Evolutionary conservation across 2,888 invertebrate species (phyloP).

Genomic region (Nasonia oneida): DNA sequence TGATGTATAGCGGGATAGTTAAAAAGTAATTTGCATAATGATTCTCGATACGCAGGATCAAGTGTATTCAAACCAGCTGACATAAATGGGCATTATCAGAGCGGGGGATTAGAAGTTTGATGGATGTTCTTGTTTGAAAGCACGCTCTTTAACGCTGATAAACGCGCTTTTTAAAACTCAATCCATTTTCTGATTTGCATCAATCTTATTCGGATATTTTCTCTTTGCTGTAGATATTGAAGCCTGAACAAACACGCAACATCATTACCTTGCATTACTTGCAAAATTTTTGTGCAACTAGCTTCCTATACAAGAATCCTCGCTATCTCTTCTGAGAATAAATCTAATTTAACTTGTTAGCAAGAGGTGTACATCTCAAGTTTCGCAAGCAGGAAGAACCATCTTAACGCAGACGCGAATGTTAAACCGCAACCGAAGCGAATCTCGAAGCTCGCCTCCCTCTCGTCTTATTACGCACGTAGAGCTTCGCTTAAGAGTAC

Average conservation of each 20-base stretch:
- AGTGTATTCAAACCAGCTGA: slow-evolving; percentile 14
- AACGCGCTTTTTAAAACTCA: slow-evolving; percentile 20
- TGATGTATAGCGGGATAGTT: background rate
- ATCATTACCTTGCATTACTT: background rate
- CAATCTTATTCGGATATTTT: slow-evolving; percentile 8
- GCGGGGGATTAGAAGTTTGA: slow-evolving; percentile 39
- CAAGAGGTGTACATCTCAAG: background rate
- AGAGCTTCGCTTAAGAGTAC: background rate
- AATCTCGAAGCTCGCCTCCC: slow-evolving; percentile 22
- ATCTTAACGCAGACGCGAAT: slow-evolving; percentile 31
- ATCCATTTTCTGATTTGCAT: slow-evolving; percentile 6
- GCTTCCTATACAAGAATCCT: background rate
- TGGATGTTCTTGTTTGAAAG: slow-evolving; percentile 40
- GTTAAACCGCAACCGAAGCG: slow-evolving; percentile 38
- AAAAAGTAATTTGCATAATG: slow-evolving; percentile 16
- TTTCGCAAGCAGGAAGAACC: background rate
- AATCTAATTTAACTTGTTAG: background rate
- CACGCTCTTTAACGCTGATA: slow-evolving; percentile 3
- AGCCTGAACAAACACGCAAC: background rate
- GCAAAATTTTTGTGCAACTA: background rate
- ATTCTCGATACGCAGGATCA: background rate
- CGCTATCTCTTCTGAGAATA: background rate
- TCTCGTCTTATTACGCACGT: background rate
- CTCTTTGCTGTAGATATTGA: background rate
- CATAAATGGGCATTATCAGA: slow-evolving; percentile 41